These are phyloP conservation scores for Anastatus disparis DNA, from an alignment of 1,140 invertebrate species.

Conservation along the genomic window DNA sequence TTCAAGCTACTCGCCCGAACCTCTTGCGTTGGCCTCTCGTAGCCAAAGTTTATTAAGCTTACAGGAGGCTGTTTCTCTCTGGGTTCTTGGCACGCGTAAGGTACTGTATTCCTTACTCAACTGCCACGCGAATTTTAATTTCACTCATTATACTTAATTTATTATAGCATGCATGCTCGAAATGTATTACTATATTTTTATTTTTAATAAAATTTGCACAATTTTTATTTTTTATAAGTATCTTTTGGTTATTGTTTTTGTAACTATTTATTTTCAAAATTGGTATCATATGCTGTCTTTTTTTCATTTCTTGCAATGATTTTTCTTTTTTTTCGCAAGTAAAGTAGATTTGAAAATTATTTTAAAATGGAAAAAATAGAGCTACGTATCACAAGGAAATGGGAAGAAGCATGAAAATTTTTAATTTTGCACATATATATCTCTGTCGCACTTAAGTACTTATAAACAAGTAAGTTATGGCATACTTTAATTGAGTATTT, in stretches of 20 bases:
- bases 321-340: too few species aligned
- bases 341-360: too few species aligned
- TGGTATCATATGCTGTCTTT: too few species aligned
- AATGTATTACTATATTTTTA: background rate
- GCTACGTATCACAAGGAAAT: too few species aligned
- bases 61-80: slow-evolving; percentile 90
- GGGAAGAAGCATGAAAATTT: too few species aligned
- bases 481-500: background rate
- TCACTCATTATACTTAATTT: slow-evolving; percentile 14
- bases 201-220: slow-evolving; percentile 19
- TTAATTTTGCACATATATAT: too few species aligned
- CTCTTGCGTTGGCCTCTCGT: slow-evolving; percentile 70
- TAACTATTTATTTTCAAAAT: slow-evolving; percentile 33
- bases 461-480: background rate
- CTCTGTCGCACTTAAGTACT: slow-evolving; percentile 42
- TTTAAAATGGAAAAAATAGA: too few species aligned
- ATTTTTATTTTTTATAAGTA: background rate
- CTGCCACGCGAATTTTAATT: slow-evolving; percentile 45
- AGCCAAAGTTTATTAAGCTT: slow-evolving; percentile 83
- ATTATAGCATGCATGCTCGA: background rate
- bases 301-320: too few species aligned
- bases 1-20: slow-evolving; percentile 74
- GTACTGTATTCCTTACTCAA: slow-evolving; percentile 71
- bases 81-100: slow-evolving; percentile 89
- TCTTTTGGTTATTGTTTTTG: slow-evolving; percentile 23